Conservation (phyloP, 1,140 invertebrate species). For the Leptinotarsa lineolata region DNA sequence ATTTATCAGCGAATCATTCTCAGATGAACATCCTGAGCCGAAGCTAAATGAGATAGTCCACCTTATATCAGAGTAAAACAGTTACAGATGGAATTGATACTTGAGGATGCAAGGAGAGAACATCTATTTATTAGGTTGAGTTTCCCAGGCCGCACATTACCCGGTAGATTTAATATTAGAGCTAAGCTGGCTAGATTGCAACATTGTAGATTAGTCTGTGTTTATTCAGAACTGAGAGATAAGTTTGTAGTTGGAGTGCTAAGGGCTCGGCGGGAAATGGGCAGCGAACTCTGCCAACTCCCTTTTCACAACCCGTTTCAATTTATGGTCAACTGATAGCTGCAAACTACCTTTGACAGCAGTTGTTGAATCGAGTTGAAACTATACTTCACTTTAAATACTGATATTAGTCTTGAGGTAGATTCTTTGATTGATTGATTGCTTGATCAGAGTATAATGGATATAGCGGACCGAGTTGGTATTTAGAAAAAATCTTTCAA, state of each 20-base stretch:
- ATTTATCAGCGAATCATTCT: background rate
- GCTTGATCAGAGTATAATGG: too few species aligned
- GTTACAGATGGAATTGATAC: slow-evolving; percentile 23
- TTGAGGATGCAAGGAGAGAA: slow-evolving; percentile 23
- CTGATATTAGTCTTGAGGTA: too few species aligned
- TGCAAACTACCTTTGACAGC: slow-evolving; percentile 40
- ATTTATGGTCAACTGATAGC: slow-evolving; percentile 42
- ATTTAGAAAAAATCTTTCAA: too few species aligned
- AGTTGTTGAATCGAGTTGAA: too few species aligned
- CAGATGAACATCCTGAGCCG: background rate
- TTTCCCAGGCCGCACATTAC: slow-evolving; percentile 38
- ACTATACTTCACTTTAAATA: too few species aligned
- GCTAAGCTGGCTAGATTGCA: slow-evolving; percentile 42
- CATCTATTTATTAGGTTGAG: slow-evolving; percentile 36
- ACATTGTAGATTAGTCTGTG: slow-evolving; percentile 47
- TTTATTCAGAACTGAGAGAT: slow-evolving; percentile 42
- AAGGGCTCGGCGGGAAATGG: slow-evolving; percentile 21
- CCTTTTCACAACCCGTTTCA: slow-evolving; percentile 22
- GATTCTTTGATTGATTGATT: too few species aligned
- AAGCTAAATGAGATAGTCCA: slow-evolving; percentile 6
- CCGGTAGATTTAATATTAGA: slow-evolving; percentile 45
- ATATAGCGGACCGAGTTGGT: too few species aligned
- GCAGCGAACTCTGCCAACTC: slow-evolving; percentile 15
- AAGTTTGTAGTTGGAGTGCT: slow-evolving; percentile 33
- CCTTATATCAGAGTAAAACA: background rate